Percentiles rank a stretch among this genome's conserved stretches.
Conservation (phyloP, 2,888 invertebrate species). For the Drosophila ochracea region DNA sequence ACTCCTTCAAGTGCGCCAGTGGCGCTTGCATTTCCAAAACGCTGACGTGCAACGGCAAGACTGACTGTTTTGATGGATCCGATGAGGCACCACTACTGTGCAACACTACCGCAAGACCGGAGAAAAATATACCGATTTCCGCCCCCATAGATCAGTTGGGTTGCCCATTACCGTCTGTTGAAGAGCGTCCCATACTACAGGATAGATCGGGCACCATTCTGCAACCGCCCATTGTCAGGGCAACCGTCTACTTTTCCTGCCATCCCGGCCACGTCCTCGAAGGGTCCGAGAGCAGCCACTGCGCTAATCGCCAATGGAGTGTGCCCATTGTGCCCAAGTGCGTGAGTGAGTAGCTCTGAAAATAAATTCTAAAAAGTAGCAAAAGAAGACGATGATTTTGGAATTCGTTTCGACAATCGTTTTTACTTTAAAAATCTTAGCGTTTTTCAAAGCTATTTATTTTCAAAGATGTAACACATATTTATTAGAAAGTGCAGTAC, state of each 20-base stretch:
- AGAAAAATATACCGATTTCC: neutral
- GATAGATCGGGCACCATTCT: conserved; percentile 35
- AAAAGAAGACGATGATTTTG: neutral
- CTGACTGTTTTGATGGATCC: conserved; percentile 61
- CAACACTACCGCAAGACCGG: conserved; percentile 54
- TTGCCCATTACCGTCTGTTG: conserved; percentile 51
- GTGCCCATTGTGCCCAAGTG: conserved; percentile 56
- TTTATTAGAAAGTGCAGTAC: too few relatives aligned
- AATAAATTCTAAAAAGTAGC: neutral
- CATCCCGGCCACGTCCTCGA: conserved; percentile 44
- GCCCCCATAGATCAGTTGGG: conserved; percentile 25
- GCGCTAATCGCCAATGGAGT: conserved; percentile 61
- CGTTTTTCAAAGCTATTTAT: neutral
- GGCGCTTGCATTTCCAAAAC: conserved; percentile 58
- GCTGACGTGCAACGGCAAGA: conserved; percentile 44
- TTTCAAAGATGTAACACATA: neutral
- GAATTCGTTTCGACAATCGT: too few relatives aligned
- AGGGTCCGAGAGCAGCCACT: conserved; percentile 46
- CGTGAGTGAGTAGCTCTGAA: conserved; percentile 58
- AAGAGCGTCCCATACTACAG: conserved; percentile 59
- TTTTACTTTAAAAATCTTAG: neutral
- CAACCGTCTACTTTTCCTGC: conserved; percentile 58
- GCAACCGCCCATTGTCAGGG: conserved; percentile 44
- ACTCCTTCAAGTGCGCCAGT: conserved; percentile 65
- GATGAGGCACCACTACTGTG: conserved; percentile 67